Conservation (phyloP, 2,888 invertebrate genomes). For the Proisotoma minuta region DNA sequence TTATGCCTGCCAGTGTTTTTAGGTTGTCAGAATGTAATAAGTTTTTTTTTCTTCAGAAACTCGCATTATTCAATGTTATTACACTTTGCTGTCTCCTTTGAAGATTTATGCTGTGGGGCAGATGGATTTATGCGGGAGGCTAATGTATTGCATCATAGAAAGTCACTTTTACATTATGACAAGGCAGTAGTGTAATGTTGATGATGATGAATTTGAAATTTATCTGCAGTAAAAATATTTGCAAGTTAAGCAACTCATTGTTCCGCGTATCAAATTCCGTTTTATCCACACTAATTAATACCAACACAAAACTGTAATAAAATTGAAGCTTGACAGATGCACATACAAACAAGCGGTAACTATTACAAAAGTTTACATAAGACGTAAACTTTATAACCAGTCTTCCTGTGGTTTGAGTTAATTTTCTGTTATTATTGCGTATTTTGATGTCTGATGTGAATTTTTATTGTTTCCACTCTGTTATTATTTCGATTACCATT, state of each 20-base stretch:
- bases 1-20: not conserved
- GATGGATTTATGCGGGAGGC: not conserved
- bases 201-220: conserved; percentile 1
- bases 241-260: conserved; percentile 3
- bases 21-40: conserved; percentile 1
- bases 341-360: not conserved
- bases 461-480: conserved; percentile 9
- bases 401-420: conserved; percentile 3
- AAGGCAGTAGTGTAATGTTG: not conserved
- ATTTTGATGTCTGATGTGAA: conserved; percentile 10
- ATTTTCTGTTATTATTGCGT: conserved; percentile 1
- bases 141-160: conserved; percentile 5
- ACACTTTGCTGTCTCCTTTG: not conserved
- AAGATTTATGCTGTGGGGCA: conserved; percentile 1
- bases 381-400: not conserved
- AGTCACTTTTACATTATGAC: conserved; percentile 1
- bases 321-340: not conserved
- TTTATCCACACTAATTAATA: conserved; percentile 6
- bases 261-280: conserved; percentile 1
- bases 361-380: not conserved
- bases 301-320: not conserved
- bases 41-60: conserved; percentile 1
- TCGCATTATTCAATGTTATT: conserved; percentile 5
- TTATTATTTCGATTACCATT: not conserved
- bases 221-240: not conserved